A percentile compares a stretch with the other conserved stretches of the same genome.
These are phyloP conservation scores for Hemibagrus guttatus DNA, from an alignment of 2,797 vertebrate genomes.

Conservation along the genomic window DNA sequence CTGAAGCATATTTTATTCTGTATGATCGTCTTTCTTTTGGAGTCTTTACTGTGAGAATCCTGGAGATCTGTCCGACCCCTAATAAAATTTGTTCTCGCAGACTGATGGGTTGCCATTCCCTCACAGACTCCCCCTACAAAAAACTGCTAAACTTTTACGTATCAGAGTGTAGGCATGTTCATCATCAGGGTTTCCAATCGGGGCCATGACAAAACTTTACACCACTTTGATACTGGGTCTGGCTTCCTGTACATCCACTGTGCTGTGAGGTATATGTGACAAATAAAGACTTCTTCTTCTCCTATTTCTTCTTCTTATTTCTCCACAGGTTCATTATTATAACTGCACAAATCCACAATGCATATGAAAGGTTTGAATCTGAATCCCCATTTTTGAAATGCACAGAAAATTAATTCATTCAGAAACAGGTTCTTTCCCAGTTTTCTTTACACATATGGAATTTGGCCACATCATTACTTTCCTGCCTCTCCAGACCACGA, in stretches of 20 bases:
- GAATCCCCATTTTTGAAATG: neutral
- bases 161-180: constrained; percentile 7
- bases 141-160: constrained; percentile 52
- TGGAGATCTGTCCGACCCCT: neutral
- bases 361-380: neutral
- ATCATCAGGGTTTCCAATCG: constrained; percentile 9
- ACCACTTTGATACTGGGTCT: neutral
- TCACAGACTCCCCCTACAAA: constrained; percentile 15
- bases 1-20: neutral
- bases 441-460: neutral
- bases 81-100: constrained; percentile 25
- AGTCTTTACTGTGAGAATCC: neutral
- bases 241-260: neutral
- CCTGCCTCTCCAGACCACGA: neutral
- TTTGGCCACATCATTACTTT: neutral
- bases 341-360: neutral
- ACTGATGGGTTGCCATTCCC: neutral
- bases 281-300: no score
- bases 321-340: neutral
- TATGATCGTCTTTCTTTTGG: neutral
- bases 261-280: no score
- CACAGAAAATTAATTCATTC: neutral
- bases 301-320: no score
- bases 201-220: constrained; percentile 4
- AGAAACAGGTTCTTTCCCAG: neutral